These are phyloP conservation scores for Lasius platythorax DNA, from an alignment of 2,888 invertebrate genomes.

Conservation along the genomic window DNA sequence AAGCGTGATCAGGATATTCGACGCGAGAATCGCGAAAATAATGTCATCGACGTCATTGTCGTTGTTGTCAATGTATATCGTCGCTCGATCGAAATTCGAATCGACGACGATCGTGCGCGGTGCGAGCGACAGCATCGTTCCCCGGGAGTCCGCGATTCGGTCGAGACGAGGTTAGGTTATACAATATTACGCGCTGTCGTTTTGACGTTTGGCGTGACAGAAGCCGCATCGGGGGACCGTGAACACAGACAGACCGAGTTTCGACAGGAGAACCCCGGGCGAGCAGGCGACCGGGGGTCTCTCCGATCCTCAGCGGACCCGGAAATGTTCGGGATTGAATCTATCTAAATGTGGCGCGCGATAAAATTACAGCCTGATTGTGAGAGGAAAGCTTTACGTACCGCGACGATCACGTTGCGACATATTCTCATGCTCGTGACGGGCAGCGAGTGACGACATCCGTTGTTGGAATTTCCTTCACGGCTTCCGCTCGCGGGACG, in stretches of 20 bases:
- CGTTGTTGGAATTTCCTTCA: background rate
- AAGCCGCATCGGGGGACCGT: conserved; percentile 82
- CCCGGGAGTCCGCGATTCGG: background rate
- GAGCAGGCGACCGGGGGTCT: conserved; percentile 55
- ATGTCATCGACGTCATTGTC: background rate
- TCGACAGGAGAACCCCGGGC: conserved; percentile 78
- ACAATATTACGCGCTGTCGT: conserved; percentile 57
- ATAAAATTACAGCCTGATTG: background rate
- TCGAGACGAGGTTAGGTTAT: conserved; percentile 73
- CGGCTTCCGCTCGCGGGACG: background rate
- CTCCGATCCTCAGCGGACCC: background rate
- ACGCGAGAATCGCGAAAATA: background rate
- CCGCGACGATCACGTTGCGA: conserved; percentile 8
- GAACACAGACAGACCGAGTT: conserved; percentile 82
- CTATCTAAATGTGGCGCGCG: background rate
- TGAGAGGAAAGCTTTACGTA: conserved; percentile 1
- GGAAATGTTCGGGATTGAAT: background rate
- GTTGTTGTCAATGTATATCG: background rate
- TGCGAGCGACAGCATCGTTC: conserved; percentile 6
- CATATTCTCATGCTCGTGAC: background rate
- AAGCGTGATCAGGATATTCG: background rate
- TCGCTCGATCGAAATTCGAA: background rate
- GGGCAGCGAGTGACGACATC: background rate
- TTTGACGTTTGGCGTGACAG: conserved; percentile 83
- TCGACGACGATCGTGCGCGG: too few relatives aligned